These are phyloP conservation scores for Solea senegalensis DNA, from an alignment of 2,113 vertebrate species.

Conservation along the genomic window DNA sequence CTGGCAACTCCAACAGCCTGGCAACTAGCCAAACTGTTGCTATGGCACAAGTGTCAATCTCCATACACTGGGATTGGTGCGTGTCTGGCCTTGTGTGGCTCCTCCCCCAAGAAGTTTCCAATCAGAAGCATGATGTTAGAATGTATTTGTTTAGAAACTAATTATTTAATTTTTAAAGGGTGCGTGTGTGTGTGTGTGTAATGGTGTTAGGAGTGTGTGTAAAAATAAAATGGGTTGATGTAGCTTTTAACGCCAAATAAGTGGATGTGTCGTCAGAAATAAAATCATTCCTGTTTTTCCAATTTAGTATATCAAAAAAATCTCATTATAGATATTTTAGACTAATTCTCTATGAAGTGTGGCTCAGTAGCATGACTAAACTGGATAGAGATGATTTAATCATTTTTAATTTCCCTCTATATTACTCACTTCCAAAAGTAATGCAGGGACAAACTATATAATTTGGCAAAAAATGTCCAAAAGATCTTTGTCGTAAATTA, in stretches of 20 bases:
- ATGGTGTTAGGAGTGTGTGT: not conserved
- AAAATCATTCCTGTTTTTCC: not conserved
- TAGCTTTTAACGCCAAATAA: not conserved
- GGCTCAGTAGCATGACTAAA: not conserved
- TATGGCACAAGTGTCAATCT: slow-evolving; percentile 80
- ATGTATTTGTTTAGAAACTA: slow-evolving; percentile 17
- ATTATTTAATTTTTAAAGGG: slow-evolving; percentile 9
- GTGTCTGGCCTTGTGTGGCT: slow-evolving; percentile 55
- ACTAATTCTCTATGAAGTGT: not conserved
- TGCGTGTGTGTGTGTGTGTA: not conserved
- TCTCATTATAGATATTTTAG: not conserved
- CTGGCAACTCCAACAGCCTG: slow-evolving; percentile 81
- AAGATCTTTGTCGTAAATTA: too few relatives aligned
- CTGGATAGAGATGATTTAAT: slow-evolving; percentile 11
- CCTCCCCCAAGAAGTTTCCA: slow-evolving; percentile 57
- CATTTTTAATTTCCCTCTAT: too few relatives aligned
- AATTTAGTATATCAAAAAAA: not conserved
- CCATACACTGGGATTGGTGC: slow-evolving; percentile 62
- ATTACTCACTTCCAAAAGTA: too few relatives aligned
- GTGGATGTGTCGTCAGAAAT: not conserved
- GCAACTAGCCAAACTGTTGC: slow-evolving; percentile 83
- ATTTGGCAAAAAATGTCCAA: too few relatives aligned
- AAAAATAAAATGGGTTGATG: not conserved
- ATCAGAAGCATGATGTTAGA: slow-evolving; percentile 50
- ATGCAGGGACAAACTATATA: too few relatives aligned